Conservation (phyloP, 2,888 invertebrate genomes). For the Euphydryas editha region DNA sequence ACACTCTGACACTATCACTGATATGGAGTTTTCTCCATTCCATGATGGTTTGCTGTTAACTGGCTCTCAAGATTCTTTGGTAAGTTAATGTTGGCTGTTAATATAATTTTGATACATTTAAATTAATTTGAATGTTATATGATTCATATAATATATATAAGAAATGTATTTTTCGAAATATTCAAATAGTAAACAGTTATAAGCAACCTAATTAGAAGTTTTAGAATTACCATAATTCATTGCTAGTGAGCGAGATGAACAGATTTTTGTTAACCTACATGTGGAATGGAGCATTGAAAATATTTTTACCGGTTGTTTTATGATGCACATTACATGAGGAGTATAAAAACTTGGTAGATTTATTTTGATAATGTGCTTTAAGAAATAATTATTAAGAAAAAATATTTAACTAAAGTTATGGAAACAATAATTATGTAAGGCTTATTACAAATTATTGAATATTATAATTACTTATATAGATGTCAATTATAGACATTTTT, state of each 20-base stretch:
- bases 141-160: slow-evolving; percentile 3
- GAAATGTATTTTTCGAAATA: neutral
- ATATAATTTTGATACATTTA: neutral
- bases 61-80: slow-evolving; percentile 94
- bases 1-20: slow-evolving; percentile 95
- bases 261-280: slow-evolving; percentile 47
- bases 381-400: neutral
- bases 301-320: slow-evolving; percentile 46
- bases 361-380: neutral
- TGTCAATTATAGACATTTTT: too few relatives aligned
- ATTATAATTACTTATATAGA: too few relatives aligned
- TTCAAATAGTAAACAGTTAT: slow-evolving; percentile 19
- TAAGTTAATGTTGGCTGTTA: slow-evolving; percentile 58
- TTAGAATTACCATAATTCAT: slow-evolving; percentile 28
- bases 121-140: neutral
- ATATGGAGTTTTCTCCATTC: slow-evolving; percentile 97
- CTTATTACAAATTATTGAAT: too few relatives aligned
- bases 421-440: too few relatives aligned
- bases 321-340: slow-evolving; percentile 14
- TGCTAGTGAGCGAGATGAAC: slow-evolving; percentile 26
- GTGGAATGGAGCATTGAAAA: slow-evolving; percentile 46
- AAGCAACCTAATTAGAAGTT: slow-evolving; percentile 28
- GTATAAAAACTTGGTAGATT: neutral
- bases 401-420: neutral
- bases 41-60: slow-evolving; percentile 96